A percentile compares a stretch with the other conserved stretches of the same genome.
Evolutionary conservation across 2,888 invertebrate genomes (phyloP).

Genomic region (Drosophila dives): DNA sequence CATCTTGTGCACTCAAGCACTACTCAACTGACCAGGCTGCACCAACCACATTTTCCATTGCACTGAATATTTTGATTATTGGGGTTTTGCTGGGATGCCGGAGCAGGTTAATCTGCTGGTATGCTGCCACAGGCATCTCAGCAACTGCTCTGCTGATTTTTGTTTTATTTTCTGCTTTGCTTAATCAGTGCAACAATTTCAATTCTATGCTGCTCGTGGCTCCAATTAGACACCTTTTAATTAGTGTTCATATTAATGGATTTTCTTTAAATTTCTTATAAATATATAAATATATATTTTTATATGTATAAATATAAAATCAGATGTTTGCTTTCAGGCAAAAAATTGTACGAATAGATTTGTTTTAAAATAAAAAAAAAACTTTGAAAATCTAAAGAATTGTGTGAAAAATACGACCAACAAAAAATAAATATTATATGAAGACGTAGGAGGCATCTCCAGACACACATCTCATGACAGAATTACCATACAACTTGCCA

Average conservation of each 20-base stretch:
- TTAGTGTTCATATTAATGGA: background rate
- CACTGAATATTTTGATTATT: conserved; percentile 1
- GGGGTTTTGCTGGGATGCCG: background rate
- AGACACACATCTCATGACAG: background rate
- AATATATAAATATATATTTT: background rate
- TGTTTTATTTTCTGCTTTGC: background rate
- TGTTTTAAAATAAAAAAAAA: background rate
- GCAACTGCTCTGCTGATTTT: background rate
- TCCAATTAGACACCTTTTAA: background rate
- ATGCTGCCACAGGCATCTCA: background rate
- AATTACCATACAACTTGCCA: background rate
- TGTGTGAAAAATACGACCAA: background rate
- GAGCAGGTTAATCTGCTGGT: background rate
- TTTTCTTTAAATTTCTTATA: background rate
- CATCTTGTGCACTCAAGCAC: conserved; percentile 26
- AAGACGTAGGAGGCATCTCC: too few species aligned
- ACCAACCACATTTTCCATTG: conserved; percentile 5
- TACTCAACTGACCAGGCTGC: conserved; percentile 27
- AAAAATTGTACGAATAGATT: background rate
- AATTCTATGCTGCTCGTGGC: background rate
- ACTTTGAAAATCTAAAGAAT: background rate
- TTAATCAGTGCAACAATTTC: background rate
- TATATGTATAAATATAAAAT: background rate
- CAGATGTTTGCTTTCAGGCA: background rate
- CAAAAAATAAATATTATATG: background rate